Conservation (phyloP, 2,797 vertebrate genomes). For the Acanthurus lineatus region DNA sequence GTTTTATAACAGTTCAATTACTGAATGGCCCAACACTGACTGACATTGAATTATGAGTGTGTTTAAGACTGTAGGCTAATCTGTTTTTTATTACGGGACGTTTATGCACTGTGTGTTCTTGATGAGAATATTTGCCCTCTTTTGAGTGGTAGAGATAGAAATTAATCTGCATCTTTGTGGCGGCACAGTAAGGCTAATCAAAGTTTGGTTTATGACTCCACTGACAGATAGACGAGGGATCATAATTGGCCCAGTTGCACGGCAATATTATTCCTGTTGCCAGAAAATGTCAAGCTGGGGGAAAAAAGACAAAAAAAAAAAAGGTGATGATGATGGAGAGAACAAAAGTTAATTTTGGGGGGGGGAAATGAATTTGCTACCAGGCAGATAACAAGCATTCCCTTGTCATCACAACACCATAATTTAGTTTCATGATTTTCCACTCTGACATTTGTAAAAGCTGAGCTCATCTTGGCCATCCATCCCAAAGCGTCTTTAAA, state of each 20-base stretch:
- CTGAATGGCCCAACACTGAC: not conserved
- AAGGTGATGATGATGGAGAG: constrained; percentile 32
- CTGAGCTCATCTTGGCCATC: constrained; percentile 15
- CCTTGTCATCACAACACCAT: constrained; percentile 6
- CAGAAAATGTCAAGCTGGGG: constrained; percentile 20
- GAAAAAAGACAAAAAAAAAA: not conserved
- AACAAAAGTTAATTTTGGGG: constrained; percentile 44
- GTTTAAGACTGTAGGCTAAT: constrained; percentile 2
- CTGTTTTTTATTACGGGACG: constrained; percentile 5
- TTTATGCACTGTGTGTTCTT: constrained; percentile 14
- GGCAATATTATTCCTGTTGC: constrained; percentile 39
- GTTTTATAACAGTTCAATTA: not conserved
- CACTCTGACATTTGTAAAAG: constrained; percentile 20
- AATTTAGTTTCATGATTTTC: constrained; percentile 32
- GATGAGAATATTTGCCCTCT: constrained; percentile 5
- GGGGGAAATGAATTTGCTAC: constrained; percentile 33
- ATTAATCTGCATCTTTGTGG: constrained; percentile 43
- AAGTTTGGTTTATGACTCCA: constrained; percentile 52
- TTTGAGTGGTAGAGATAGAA: constrained; percentile 29
- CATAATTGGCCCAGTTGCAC: constrained; percentile 35
- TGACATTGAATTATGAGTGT: not conserved
- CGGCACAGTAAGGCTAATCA: constrained; percentile 33
- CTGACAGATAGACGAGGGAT: constrained; percentile 32
- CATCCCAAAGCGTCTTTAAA: constrained; percentile 33
- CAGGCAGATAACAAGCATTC: constrained; percentile 10